Evolutionary conservation across 1,140 invertebrate genomes (phyloP).

Genomic region (Radopholus similis): DNA sequence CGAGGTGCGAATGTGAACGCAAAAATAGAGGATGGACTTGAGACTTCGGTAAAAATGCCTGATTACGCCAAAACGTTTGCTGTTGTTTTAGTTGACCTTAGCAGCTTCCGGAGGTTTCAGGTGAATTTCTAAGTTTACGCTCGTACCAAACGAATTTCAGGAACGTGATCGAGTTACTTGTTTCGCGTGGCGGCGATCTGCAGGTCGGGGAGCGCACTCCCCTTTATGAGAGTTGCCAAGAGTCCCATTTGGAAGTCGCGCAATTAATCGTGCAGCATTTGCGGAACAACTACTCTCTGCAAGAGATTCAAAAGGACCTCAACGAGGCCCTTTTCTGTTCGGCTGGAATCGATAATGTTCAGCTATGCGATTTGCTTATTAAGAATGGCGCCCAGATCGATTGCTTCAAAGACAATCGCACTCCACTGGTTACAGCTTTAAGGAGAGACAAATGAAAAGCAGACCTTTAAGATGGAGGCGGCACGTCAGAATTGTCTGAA

Average conservation of each 20-base stretch:
- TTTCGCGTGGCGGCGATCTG: constrained; percentile 89
- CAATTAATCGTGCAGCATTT: constrained; percentile 35
- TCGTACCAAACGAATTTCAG: constrained; percentile 17
- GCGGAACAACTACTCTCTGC: constrained; percentile 5
- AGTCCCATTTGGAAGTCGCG: constrained; percentile 46
- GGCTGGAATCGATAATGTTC: constrained; percentile 64
- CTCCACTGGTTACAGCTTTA: constrained; percentile 50
- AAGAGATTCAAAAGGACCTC: constrained; percentile 30
- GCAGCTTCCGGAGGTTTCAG: constrained; percentile 91
- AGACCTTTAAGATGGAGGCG: constrained; percentile 66
- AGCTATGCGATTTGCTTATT: constrained; percentile 61
- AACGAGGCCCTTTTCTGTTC: constrained; percentile 64
- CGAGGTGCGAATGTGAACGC: constrained; percentile 90
- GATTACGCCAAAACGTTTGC: too few relatives aligned
- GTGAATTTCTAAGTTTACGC: too few relatives aligned
- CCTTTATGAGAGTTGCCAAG: constrained; percentile 91
- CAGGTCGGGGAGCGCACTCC: constrained; percentile 93
- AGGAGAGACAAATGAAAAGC: constrained; percentile 64
- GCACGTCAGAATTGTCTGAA: constrained; percentile 62
- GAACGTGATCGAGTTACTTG: constrained; percentile 81
- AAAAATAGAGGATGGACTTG: constrained; percentile 78
- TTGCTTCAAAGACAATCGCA: background rate
- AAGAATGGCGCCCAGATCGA: constrained; percentile 61
- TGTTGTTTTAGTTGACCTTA: too few relatives aligned
- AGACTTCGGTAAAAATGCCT: constrained; percentile 95